A percentile compares a stretch with the other conserved stretches of the same genome.
Conservation (phyloP, 2,797 vertebrate species). For the Clarias pachynema region DNA sequence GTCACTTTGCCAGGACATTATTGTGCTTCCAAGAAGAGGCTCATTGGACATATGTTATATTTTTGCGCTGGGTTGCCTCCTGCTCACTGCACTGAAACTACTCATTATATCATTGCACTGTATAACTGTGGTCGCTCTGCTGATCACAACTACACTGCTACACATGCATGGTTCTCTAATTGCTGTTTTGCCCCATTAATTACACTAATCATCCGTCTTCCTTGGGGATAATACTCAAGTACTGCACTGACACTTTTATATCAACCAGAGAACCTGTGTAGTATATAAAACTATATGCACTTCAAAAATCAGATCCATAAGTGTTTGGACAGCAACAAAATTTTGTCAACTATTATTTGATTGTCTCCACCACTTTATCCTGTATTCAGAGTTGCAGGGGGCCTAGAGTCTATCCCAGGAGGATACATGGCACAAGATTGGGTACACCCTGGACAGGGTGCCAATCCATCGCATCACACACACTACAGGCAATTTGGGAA, state of each 20-base stretch:
- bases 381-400: no score
- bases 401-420: no score
- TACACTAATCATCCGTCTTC: background rate
- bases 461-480: no score
- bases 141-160: background rate
- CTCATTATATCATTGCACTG: background rate
- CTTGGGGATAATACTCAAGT: background rate
- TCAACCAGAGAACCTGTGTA: background rate
- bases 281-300: background rate
- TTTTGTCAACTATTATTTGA: no score
- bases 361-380: no score
- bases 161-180: background rate
- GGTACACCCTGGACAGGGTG: no score
- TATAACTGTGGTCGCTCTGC: background rate
- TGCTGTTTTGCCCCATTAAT: background rate
- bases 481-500: no score
- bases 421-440: no score
- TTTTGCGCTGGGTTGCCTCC: slow-evolving; percentile 6
- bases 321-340: no score
- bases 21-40: slow-evolving; percentile 2
- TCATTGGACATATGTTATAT: background rate
- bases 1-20: slow-evolving; percentile 5
- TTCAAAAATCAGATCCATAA: background rate
- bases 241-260: background rate
- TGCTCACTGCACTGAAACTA: background rate